Conservation (phyloP, 2,888 invertebrate genomes). For the Microctonus hyperodae region DNA sequence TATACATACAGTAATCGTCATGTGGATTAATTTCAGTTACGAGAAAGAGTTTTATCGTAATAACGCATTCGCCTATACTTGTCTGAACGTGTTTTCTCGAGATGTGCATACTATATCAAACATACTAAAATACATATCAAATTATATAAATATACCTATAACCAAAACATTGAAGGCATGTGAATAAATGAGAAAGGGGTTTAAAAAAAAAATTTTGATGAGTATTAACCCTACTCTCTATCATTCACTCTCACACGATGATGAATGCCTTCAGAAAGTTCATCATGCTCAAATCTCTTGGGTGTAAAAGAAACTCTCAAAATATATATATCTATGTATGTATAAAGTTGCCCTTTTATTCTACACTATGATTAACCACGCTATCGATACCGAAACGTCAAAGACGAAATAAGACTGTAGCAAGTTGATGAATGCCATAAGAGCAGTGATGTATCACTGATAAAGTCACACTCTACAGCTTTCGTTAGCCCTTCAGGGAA, state of each 20-base stretch:
- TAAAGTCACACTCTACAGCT: neutral
- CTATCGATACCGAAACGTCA: neutral
- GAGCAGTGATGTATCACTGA: constrained; percentile 25
- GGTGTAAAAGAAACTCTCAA: neutral
- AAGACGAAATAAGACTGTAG: neutral
- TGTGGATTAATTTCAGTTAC: neutral
- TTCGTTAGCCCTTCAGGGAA: neutral
- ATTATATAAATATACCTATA: neutral
- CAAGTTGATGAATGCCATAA: constrained; percentile 25
- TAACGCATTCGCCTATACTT: neutral
- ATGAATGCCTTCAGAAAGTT: constrained; percentile 40
- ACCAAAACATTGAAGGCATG: neutral
- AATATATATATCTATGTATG: neutral
- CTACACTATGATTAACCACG: neutral
- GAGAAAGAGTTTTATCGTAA: neutral
- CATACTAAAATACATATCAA: neutral
- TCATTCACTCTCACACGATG: constrained; percentile 38
- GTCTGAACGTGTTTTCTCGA: too few relatives aligned
- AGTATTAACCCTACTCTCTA: neutral
- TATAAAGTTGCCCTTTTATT: neutral
- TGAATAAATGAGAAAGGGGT: neutral
- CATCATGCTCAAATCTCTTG: constrained; percentile 32
- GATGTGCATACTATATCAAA: too few relatives aligned
- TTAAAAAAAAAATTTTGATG: neutral
- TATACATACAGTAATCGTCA: neutral